Conservation (phyloP, 92 coral and sea anemone genomes). For the Palythoa grandis region DNA sequence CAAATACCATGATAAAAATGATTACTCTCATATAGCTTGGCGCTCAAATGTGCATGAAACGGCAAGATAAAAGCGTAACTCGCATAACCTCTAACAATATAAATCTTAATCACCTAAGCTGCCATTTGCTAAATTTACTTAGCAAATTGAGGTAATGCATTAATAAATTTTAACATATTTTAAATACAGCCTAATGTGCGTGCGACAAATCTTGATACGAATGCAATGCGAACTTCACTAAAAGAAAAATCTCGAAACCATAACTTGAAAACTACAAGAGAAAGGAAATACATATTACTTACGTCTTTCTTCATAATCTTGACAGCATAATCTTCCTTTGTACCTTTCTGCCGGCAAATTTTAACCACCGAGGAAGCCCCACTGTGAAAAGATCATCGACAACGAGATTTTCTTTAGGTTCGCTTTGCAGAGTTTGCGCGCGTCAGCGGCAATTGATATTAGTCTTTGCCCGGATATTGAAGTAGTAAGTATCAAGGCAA, state of each 20-base stretch:
- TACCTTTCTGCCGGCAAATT: slow-evolving; percentile 80
- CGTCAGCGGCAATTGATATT: neutral
- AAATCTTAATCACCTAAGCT: neutral
- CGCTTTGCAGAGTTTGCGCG: neutral
- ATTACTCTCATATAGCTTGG: neutral
- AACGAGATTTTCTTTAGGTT: neutral
- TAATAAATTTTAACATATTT: neutral
- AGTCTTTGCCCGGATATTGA: slow-evolving; percentile 36
- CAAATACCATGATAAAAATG: neutral
- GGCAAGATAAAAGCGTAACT: neutral
- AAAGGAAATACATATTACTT: slow-evolving; percentile 51
- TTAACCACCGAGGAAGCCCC: slow-evolving; percentile 97
- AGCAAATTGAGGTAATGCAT: neutral
- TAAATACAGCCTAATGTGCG: neutral
- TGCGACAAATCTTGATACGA: neutral
- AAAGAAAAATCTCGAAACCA: neutral
- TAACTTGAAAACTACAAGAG: neutral
- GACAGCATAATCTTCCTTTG: slow-evolving; percentile 79
- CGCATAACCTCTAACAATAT: neutral
- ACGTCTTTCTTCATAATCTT: slow-evolving; percentile 91
- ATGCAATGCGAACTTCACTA: neutral
- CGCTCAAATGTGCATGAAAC: neutral
- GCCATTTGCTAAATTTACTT: slow-evolving; percentile 7
- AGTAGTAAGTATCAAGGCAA: neutral
- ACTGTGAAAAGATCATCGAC: slow-evolving; percentile 56